Conservation (phyloP, 2,797 vertebrate species). For the Lindbergichthys nudifrons region DNA sequence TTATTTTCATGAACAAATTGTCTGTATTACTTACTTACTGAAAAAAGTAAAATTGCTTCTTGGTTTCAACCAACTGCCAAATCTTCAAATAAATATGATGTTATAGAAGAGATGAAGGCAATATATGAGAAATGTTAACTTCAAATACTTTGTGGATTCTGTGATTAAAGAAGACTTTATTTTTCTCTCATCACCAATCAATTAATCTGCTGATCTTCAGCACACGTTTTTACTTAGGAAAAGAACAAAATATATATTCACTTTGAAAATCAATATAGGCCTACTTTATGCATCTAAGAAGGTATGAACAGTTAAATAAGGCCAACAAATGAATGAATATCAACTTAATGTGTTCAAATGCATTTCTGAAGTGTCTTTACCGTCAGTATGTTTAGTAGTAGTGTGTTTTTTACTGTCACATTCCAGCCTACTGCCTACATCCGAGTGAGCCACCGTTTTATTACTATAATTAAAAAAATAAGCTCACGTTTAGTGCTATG, state of each 20-base stretch:
- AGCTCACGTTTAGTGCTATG: not conserved
- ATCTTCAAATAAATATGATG: not conserved
- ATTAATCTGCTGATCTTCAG: not conserved
- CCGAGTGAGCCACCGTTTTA: not conserved
- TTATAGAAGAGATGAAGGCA: not conserved
- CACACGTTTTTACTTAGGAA: not conserved
- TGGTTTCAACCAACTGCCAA: not conserved
- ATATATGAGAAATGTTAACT: not conserved
- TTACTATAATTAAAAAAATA: not conserved
- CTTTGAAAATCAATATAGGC: not conserved
- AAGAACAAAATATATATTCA: not conserved
- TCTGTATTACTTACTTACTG: not conserved
- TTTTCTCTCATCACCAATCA: not conserved
- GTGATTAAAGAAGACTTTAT: not conserved
- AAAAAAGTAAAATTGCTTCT: not conserved
- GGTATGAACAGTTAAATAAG: not conserved
- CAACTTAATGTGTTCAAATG: not conserved
- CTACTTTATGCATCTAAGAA: not conserved
- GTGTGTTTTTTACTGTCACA: slow-evolving; percentile 18
- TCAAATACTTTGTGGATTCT: not conserved
- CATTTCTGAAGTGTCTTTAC: not conserved
- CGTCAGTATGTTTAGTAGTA: no score
- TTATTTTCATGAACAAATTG: not conserved
- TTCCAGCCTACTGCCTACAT: slow-evolving; percentile 4
- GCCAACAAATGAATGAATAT: not conserved